Percentiles rank a stretch among this genome's conserved stretches.
Conservation (phyloP, 2,888 invertebrate genomes). For the Polymixis flavicincta region DNA sequence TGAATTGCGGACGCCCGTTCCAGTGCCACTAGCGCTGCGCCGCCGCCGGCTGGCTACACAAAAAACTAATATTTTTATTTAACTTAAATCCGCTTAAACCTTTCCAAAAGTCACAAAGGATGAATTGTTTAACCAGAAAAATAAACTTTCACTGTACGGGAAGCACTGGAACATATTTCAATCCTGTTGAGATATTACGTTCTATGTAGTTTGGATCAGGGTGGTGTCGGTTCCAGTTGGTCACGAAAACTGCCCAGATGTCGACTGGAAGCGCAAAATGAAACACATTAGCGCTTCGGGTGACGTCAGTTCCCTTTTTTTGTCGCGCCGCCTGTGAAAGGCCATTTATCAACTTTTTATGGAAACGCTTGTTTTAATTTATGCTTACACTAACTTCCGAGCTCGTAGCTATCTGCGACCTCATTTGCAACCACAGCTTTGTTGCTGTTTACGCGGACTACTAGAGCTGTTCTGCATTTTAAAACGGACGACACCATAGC, state of each 20-base stretch:
- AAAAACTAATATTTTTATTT: slow-evolving; percentile 59
- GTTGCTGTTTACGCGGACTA: slow-evolving; percentile 79
- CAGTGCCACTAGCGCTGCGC: slow-evolving; percentile 63
- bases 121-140: slow-evolving; percentile 43
- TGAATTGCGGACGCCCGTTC: slow-evolving; percentile 78
- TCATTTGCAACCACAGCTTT: slow-evolving; percentile 85
- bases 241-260: slow-evolving; percentile 86
- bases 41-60: slow-evolving; percentile 64
- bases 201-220: slow-evolving; percentile 64
- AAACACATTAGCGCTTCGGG: slow-evolving; percentile 87
- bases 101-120: slow-evolving; percentile 48
- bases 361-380: slow-evolving; percentile 89
- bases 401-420: slow-evolving; percentile 86
- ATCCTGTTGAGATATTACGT: slow-evolving; percentile 52
- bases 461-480: slow-evolving; percentile 76
- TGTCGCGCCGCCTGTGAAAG: slow-evolving; percentile 85
- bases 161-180: slow-evolving; percentile 32
- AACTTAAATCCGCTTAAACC: slow-evolving; percentile 55
- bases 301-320: slow-evolving; percentile 87
- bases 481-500: slow-evolving; percentile 69
- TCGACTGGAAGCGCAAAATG: slow-evolving; percentile 85
- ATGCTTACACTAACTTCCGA: slow-evolving; percentile 88
- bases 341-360: slow-evolving; percentile 90
- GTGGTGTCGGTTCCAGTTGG: slow-evolving; percentile 68
- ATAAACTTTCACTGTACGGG: slow-evolving; percentile 31